Conservation (phyloP, 1,140 invertebrate genomes). For the Drosophila littoralis region DNA sequence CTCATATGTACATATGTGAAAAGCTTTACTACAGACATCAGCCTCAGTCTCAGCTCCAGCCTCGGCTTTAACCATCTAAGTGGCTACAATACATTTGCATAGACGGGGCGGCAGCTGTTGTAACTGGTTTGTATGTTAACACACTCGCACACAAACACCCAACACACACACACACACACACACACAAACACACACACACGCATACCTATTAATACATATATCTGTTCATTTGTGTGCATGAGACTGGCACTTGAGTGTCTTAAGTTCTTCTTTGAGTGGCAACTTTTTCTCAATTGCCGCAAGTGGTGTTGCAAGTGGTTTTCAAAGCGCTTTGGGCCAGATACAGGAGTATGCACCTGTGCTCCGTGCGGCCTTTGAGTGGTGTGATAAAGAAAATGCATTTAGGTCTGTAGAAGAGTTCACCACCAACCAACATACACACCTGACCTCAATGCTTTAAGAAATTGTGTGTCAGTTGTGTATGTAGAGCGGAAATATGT, state of each 20-base stretch:
- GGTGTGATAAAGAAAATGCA: slow-evolving; percentile 60
- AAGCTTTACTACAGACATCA: neutral
- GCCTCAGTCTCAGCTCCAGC: too few relatives aligned
- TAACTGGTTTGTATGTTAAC: slow-evolving; percentile 38
- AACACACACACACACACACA: neutral
- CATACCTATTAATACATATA: slow-evolving; percentile 27
- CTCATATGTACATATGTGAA: slow-evolving; percentile 4
- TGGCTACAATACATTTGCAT: slow-evolving; percentile 51
- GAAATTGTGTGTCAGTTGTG: slow-evolving; percentile 40
- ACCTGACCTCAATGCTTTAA: slow-evolving; percentile 67
- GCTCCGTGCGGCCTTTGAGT: slow-evolving; percentile 22
- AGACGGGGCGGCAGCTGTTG: slow-evolving; percentile 36
- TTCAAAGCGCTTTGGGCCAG: slow-evolving; percentile 41
- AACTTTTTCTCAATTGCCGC: slow-evolving; percentile 73
- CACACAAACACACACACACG: neutral
- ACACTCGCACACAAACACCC: neutral
- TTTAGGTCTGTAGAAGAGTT: slow-evolving; percentile 55
- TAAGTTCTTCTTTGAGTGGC: slow-evolving; percentile 76
- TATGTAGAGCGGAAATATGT: slow-evolving; percentile 64
- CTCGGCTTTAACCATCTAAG: slow-evolving; percentile 46
- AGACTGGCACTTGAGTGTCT: slow-evolving; percentile 70
- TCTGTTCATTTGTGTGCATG: slow-evolving; percentile 52
- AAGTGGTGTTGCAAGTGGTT: slow-evolving; percentile 65
- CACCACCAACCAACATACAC: slow-evolving; percentile 21
- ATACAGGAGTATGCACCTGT: slow-evolving; percentile 26